Base-by-base conservation (phyloP, 2,113 vertebrate species). In the Actinemys pallida region DNA sequence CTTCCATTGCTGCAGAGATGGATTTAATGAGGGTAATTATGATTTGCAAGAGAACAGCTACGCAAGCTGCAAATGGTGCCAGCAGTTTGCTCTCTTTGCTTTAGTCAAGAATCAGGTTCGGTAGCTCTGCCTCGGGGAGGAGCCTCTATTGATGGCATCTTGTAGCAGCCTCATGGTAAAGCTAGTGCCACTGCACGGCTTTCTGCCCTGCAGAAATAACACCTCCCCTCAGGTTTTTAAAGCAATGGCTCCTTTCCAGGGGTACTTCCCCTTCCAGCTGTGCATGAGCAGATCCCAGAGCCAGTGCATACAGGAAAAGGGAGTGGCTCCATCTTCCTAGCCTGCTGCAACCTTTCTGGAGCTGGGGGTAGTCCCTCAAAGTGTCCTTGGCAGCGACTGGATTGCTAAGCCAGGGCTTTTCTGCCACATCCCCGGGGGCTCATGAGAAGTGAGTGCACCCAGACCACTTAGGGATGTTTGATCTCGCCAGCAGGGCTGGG, bases 11-110 rank as follows among this genome's bases (percentile, higher is more conserved):
- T 39, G 89, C 2, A 22, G 91, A 89, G 93, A 84, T 59, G 83
- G 86, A 89, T 89, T 91, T 91, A 94, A 93, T 79, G 91, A 91
- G 83, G 49, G 81, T 81, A 94, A 94, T 87, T 89, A 82, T 5
- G 86, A 78, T 50, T 90, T 39, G 69, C 72, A 29, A 94, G 78
- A 86, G 84, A 49, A 83, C 86, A 92, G 72, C 82, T 0, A 5
- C 83, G 91, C 79, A 25, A 35, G 93, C 85, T 93, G 90, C 90
- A 90, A 89, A 75, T 1, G 65, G 59, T 9, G 13, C 72, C 83
- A 14, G 86, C 84, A 80, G 17, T 88, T 86, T 45, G 10, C 62
- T 39, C 22, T 25, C 47, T 79, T 47, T 62, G 69, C 82, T 6
- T 2, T 9, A 0, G 20, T 6, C 0, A 0, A 39, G 69, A 52